Conservation (phyloP, 2,888 invertebrate genomes). For the Nowickia ferox region DNA sequence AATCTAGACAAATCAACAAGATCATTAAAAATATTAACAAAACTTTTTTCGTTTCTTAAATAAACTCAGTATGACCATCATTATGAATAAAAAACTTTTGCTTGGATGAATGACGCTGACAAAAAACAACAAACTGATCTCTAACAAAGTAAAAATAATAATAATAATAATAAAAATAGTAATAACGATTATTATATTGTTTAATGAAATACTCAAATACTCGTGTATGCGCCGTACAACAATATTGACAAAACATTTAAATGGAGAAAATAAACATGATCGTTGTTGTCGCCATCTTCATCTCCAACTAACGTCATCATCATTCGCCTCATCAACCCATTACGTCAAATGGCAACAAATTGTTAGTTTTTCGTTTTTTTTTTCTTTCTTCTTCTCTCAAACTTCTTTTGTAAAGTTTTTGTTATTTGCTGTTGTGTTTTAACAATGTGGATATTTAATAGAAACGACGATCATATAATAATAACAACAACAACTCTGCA, state of each 20-base stretch:
- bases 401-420: not conserved
- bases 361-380: slow-evolving; percentile 25
- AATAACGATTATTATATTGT: slow-evolving; percentile 61
- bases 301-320: slow-evolving; percentile 49
- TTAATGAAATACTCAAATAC: slow-evolving; percentile 29
- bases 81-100: not conserved
- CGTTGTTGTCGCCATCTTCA: slow-evolving; percentile 47
- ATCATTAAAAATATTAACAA: slow-evolving; percentile 2
- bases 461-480: slow-evolving; percentile 54
- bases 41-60: not conserved
- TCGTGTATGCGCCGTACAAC: slow-evolving; percentile 27
- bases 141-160: slow-evolving; percentile 52
- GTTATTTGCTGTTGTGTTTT: slow-evolving; percentile 12
- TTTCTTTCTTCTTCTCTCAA: slow-evolving; percentile 29
- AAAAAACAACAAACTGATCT: slow-evolving; percentile 49
- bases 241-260: slow-evolving; percentile 49
- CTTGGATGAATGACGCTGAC: slow-evolving; percentile 15
- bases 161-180: slow-evolving; percentile 46
- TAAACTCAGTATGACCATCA: not conserved
- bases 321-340: slow-evolving; percentile 50
- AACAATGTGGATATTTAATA: slow-evolving; percentile 63
- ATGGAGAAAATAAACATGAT: slow-evolving; percentile 20
- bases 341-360: slow-evolving; percentile 63
- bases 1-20: slow-evolving; percentile 10
- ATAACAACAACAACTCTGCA: slow-evolving; percentile 29